A percentile compares a stretch with the other conserved stretches of the same genome.
phyloP scores from a whole-genome alignment of 2,113 vertebrate species.

The Pygathrix nemaeus region DNA sequence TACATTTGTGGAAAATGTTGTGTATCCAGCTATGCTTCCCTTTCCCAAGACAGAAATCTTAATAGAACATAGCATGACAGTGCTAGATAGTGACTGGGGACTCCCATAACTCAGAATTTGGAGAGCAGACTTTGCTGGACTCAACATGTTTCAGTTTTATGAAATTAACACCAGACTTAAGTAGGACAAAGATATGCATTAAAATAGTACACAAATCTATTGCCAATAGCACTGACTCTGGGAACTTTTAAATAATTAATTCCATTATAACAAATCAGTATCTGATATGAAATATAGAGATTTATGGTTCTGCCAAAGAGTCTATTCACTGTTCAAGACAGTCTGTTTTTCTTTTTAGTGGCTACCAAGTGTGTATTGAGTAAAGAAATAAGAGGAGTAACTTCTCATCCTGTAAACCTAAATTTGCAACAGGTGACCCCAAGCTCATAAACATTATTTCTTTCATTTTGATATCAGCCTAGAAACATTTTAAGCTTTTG shows the following conservation, averaged over 20 bases:
- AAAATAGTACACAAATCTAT: neutral
- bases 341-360: neutral
- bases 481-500: neutral
- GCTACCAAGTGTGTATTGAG: neutral
- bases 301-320: neutral
- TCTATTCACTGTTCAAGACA: neutral
- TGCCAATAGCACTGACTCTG: neutral
- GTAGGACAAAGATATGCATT: neutral
- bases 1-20: neutral
- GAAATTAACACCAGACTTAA: neutral
- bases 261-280: neutral
- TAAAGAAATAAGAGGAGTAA: neutral
- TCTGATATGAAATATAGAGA: neutral
- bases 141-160: neutral
- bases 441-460: neutral
- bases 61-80: neutral
- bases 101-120: fast-evolving
- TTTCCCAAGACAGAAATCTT: neutral
- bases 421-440: neutral
- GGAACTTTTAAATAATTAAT: neutral
- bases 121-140: neutral
- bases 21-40: neutral
- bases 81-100: neutral
- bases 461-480: neutral
- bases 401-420: neutral